phyloP scores from a whole-genome alignment of 2,797 vertebrate genomes.

The Cyclopterus lumpus region DNA sequence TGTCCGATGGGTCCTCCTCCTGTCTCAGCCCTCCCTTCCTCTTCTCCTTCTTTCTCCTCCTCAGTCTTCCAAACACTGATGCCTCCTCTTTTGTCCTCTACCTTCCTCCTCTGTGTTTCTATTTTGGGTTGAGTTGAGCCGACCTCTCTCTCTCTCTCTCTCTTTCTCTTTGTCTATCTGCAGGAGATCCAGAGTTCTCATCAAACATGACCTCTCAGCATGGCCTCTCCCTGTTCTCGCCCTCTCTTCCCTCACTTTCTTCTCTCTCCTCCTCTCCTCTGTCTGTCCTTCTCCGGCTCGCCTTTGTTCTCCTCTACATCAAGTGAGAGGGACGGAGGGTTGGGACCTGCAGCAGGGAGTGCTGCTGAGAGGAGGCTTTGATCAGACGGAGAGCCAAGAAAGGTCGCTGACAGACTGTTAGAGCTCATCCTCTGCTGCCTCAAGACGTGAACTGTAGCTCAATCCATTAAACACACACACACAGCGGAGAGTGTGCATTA shows the following conservation, averaged over 20 bases:
- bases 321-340: slow-evolving; percentile 68
- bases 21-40: slow-evolving; percentile 38
- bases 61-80: slow-evolving; percentile 30
- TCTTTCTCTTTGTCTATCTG: slow-evolving; percentile 50
- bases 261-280: slow-evolving; percentile 58
- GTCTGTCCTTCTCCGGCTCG: slow-evolving; percentile 62
- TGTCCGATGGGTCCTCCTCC: slow-evolving; percentile 50
- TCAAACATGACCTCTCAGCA: slow-evolving; percentile 76
- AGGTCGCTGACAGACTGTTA: slow-evolving; percentile 71
- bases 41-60: slow-evolving; percentile 26
- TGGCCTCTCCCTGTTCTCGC: slow-evolving; percentile 48
- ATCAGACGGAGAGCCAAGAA: slow-evolving; percentile 69
- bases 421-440: slow-evolving; percentile 63
- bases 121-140: slow-evolving; percentile 53
- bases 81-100: slow-evolving; percentile 61
- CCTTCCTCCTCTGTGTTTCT: slow-evolving; percentile 52
- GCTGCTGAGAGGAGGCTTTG: slow-evolving; percentile 74
- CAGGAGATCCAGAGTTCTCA: slow-evolving; percentile 66
- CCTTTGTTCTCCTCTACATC: slow-evolving; percentile 74
- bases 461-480: slow-evolving; percentile 60
- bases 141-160: slow-evolving; percentile 70
- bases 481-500: slow-evolving; percentile 21
- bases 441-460: slow-evolving; percentile 68
- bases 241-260: slow-evolving; percentile 57
- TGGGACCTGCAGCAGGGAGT: slow-evolving; percentile 69